Evolutionary conservation across 2,113 vertebrate genomes (phyloP).

Genomic region (Oxyruncus cristatus): DNA sequence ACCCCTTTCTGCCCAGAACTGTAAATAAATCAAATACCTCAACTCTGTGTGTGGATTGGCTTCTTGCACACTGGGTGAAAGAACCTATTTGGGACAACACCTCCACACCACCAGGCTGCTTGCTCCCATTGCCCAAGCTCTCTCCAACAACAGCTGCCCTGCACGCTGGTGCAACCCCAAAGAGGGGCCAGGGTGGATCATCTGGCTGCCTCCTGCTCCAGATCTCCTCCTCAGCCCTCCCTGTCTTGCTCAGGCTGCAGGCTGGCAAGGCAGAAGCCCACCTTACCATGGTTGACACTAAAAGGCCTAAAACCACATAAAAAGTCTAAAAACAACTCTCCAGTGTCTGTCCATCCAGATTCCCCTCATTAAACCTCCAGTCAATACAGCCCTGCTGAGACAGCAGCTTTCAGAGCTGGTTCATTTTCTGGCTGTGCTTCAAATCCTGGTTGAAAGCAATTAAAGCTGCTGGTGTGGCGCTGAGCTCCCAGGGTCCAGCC

Average conservation of each 20-base stretch:
- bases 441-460: neutral
- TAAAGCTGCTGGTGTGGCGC: neutral
- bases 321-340: neutral
- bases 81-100: neutral
- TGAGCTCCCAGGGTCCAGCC: neutral
- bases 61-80: neutral
- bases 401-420: neutral
- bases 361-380: neutral
- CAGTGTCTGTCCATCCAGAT: neutral
- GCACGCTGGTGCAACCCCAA: neutral
- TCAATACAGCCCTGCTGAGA: neutral
- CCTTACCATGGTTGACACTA: no score
- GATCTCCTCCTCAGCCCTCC: neutral
- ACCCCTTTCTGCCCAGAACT: neutral
- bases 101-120: neutral
- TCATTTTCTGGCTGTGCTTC: neutral
- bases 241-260: neutral
- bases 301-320: neutral
- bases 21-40: neutral
- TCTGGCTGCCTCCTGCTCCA: neutral
- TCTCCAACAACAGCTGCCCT: no score
- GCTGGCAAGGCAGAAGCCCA: neutral
- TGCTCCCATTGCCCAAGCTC: rapidly evolving
- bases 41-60: no score
- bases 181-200: neutral